Evolutionary conservation across 2,113 vertebrate species (phyloP), one percentile per base, ranked within the genome.

Genomic region (Marcusenius ussheri): DNA sequence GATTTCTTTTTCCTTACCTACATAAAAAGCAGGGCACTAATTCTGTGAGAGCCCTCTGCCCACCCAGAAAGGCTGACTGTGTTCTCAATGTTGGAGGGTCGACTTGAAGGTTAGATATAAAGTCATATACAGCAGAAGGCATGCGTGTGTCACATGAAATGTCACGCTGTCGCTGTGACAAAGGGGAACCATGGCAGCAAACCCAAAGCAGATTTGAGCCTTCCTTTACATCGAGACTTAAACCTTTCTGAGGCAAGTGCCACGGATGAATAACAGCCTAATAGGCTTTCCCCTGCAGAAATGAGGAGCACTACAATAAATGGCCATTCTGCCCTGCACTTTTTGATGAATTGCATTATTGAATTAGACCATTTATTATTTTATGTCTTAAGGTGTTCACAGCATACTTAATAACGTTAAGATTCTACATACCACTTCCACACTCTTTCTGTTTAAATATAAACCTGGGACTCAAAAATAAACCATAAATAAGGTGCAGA

Each of bases 121-220:
- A 90, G 70, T 90, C 77, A 83, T 83, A 90, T 83, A 35, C 87
- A 27, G 89, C 45, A 89, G 56, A 85, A 90, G 90, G 83, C n/a
- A 7, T 77, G 74, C 77, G 88, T 88, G 88, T 91, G 91, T 92
- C 91, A 91, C 85, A 88, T 83, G 87, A 77, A 88, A 91, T 91
- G 91, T 91, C 90, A 92, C 90, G 90, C 85, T 90, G 84, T 66
- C 27, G 31, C 91, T 35, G 70, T 53, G 88, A 66, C 88, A 88
- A n/a, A 58, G 62, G 83, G n/a, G 84, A 58, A 53, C 84, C 89
- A 31, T 51, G 47, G 86, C 50, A 83, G 87, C 88, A 87, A 88
- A 90, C 89, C 90, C 90, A 87, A 90, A 90, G 85, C 90, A 90
- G 90, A 90, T 89, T 90, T 91, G 58, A 87, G 83, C 89, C 89